Percentiles rank a stretch among this genome's conserved stretches.
These are phyloP conservation scores for Dasypolia templi DNA, from an alignment of 2,888 invertebrate species.

Conservation along the genomic window DNA sequence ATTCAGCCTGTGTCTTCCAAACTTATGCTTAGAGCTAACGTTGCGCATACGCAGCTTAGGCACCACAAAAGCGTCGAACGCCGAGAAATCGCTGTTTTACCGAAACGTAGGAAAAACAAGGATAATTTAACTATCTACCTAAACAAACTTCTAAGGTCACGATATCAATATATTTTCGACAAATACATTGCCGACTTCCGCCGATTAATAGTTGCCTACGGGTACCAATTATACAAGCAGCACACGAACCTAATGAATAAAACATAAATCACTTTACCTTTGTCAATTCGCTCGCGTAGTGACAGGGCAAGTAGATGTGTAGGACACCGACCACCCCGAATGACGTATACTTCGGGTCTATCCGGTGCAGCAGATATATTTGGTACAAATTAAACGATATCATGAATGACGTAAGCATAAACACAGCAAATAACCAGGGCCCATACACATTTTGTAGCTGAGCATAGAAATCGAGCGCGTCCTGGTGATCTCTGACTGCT, in stretches of 20 bases:
- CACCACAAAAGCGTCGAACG: too few relatives aligned
- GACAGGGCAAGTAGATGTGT: constrained; percentile 81
- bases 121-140: neutral
- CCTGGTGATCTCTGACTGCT: constrained; percentile 79
- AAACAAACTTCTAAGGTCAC: constrained; percentile 7
- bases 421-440: constrained; percentile 79
- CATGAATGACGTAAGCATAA: constrained; percentile 75
- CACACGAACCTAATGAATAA: constrained; percentile 35
- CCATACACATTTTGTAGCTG: constrained; percentile 78
- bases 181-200: constrained; percentile 35
- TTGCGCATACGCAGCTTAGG: neutral
- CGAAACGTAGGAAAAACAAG: neutral
- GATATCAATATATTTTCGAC: constrained; percentile 11
- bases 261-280: constrained; percentile 72
- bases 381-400: constrained; percentile 82
- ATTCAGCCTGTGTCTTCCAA: neutral
- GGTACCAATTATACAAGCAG: constrained; percentile 31
- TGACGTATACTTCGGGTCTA: constrained; percentile 77
- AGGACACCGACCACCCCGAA: constrained; percentile 71
- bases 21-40: neutral
- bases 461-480: constrained; percentile 74
- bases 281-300: constrained; percentile 76
- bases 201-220: constrained; percentile 36
- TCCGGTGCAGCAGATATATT: constrained; percentile 72
- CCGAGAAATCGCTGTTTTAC: neutral